Conservation (phyloP, 2,888 invertebrate species). For the Agapetus fuscipes region DNA sequence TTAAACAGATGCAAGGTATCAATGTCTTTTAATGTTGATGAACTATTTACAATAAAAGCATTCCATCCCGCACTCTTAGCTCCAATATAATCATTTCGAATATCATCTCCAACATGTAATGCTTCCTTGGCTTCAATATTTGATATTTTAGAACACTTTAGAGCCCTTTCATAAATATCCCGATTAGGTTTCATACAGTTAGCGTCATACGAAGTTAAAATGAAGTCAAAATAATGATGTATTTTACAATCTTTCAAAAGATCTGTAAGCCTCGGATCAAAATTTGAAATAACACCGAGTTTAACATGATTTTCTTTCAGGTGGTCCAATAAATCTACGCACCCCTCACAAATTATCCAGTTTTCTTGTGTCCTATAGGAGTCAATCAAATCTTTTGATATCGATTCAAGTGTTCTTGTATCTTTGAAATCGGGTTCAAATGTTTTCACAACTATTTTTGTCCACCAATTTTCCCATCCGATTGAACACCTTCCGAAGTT, state of each 20-base stretch:
- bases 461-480: conserved; percentile 79
- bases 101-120: conserved; percentile 74
- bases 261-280: conserved; percentile 67
- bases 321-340: conserved; percentile 32
- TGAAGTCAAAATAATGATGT: conserved; percentile 63
- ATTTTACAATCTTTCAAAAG: conserved; percentile 58
- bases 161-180: conserved; percentile 58
- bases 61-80: conserved; percentile 36
- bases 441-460: conserved; percentile 51
- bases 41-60: neutral
- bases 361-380: conserved; percentile 61
- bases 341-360: conserved; percentile 58
- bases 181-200: conserved; percentile 66
- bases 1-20: neutral
- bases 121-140: conserved; percentile 50
- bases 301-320: conserved; percentile 38
- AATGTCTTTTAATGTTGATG: neutral
- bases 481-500: conserved; percentile 69
- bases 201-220: conserved; percentile 66
- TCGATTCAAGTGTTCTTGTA: conserved; percentile 26
- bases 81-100: conserved; percentile 65
- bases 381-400: conserved; percentile 54
- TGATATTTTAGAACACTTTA: conserved; percentile 35
- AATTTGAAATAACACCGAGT: conserved; percentile 79
- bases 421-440: conserved; percentile 45